Percentiles rank a stretch among this genome's conserved stretches.
phyloP scores from a whole-genome alignment of 2,113 vertebrate genomes.

The Rhegmatorhina hoffmannsi region DNA sequence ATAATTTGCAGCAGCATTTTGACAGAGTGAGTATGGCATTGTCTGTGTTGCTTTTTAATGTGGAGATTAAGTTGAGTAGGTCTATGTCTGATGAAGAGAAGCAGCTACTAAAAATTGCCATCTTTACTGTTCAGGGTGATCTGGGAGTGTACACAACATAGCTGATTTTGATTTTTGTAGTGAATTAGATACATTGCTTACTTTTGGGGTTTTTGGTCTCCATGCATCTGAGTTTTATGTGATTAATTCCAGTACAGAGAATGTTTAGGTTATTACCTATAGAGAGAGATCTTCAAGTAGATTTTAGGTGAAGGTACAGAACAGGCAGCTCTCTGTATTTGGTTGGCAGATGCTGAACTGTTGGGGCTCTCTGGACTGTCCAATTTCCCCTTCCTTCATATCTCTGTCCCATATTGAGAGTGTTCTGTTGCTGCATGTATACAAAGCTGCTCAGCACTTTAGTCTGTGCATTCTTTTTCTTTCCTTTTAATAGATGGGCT shows the following conservation, averaged over 20 bases:
- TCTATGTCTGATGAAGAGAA: neutral
- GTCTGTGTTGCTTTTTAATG: neutral
- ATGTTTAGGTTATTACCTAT: neutral
- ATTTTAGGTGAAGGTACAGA: neutral
- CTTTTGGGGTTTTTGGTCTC: neutral
- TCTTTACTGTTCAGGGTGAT: neutral
- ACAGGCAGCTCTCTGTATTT: accelerated
- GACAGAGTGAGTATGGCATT: conserved; percentile 68
- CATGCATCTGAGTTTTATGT: neutral
- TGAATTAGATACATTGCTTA: neutral
- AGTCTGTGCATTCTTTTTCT: neutral
- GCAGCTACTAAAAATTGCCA: neutral
- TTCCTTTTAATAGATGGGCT: neutral
- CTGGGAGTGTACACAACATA: neutral
- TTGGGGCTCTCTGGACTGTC: neutral
- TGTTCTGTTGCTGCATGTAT: neutral
- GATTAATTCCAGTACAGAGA: neutral
- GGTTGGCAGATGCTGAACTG: neutral
- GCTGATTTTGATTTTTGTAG: neutral
- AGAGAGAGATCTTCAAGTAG: neutral
- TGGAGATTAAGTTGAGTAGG: neutral
- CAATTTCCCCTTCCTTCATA: neutral
- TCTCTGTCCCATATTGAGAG: neutral
- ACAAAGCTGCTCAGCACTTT: neutral
- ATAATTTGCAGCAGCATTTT: conserved; percentile 79